A percentile compares a stretch with the other conserved stretches of the same genome.
Evolutionary conservation across 2,113 vertebrate genomes (phyloP).

Genomic region (Psettodes erumei): DNA sequence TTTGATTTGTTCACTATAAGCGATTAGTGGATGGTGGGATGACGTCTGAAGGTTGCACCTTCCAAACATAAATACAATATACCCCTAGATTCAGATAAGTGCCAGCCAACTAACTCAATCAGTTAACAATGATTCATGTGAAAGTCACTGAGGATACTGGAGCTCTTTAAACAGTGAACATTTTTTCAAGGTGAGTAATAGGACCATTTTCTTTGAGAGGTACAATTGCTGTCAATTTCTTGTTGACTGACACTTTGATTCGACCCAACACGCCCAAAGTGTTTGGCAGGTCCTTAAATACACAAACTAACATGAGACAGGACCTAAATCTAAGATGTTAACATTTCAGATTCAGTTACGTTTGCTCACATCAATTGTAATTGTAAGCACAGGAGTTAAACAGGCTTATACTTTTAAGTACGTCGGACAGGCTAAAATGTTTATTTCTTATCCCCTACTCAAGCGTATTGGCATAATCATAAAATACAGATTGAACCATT

Average conservation of each 20-base stretch:
- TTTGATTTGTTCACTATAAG: constrained; percentile 55
- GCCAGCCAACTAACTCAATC: not conserved
- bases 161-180: not conserved
- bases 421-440: not conserved
- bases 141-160: not conserved
- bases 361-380: not conserved
- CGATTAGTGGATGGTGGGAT: constrained; percentile 22
- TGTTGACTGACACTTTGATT: constrained; percentile 16
- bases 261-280: not conserved
- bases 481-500: not conserved
- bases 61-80: constrained; percentile 26
- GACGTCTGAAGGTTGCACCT: constrained; percentile 34
- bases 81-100: not conserved
- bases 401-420: not conserved
- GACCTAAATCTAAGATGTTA: no score
- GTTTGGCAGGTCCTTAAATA: not conserved
- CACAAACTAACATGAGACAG: not conserved
- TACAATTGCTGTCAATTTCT: constrained; percentile 3
- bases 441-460: not conserved
- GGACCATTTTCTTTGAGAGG: not conserved
- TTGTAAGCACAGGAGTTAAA: no score
- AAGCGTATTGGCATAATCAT: not conserved
- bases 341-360: not conserved
- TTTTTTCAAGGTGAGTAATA: not conserved
- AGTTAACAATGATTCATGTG: constrained; percentile 7